Base-by-base conservation (phyloP, 2,797 vertebrate species). In the Xenopus petersii region DNA sequence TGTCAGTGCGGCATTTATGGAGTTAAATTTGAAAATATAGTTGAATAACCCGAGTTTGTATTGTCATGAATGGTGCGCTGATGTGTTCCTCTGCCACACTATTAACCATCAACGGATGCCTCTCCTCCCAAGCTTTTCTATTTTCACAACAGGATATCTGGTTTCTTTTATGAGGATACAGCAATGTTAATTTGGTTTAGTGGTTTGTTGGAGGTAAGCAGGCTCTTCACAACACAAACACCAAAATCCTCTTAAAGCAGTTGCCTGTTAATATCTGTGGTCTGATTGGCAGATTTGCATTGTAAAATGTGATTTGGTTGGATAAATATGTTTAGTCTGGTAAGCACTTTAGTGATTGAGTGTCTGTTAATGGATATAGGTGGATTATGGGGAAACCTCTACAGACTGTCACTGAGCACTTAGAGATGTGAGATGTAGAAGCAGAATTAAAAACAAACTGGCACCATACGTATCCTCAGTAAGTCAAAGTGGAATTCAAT, bases 261-360 rank as follows among this genome's bases (percentile, higher is more conserved):
- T 88, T 89, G 85, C 90, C 85, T 73, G 87, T 90, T 91, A 91
- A 91, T 90, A 92, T 87, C 87, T 30, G 80, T 67, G 79, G 88
- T 77, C 89, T 92, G 92, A 92, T 93, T 93, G 92, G 89, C 91
- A 93, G 90, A 87, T 88, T 90, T 88, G 87, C 87, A 86, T 92
- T 91, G 90, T 91, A 91, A 91, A 93, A 89, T 87, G 88, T 90
- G 90, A 91, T 92, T 91, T 86, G 88, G 90, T 92, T 92, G 90
- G 89, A 89, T 90, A 91, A 91, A 91, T 91, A 90, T 93, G 92
- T 93, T 93, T 93, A 92, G 92, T 93, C 91, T 92, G 87, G 90
- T 92, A 91, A 92, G 90, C 88, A 86, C 88, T 91, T 91, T 88
- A 88, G 90, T 93, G 92, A 92, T 92, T 90, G 89, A 92, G 91